Evolutionary conservation across 2,797 vertebrate species (phyloP).

Genomic region (Schizopygopsis pylzovi): DNA sequence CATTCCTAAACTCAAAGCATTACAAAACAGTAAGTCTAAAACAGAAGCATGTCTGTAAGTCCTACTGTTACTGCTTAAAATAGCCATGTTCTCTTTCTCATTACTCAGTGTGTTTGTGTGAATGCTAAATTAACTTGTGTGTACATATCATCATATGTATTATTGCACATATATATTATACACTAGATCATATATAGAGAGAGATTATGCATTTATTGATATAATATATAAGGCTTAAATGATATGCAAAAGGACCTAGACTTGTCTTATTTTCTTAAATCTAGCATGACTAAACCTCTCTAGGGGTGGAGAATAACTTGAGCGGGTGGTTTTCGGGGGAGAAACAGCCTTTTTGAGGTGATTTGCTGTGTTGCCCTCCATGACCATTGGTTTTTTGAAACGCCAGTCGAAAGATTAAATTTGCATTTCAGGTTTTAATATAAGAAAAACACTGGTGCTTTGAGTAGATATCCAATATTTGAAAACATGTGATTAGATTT

Average conservation of each 20-base stretch:
- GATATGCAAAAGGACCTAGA: constrained; percentile 67
- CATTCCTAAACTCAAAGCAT: constrained; percentile 51
- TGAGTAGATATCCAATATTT: constrained; percentile 35
- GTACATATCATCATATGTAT: constrained; percentile 61
- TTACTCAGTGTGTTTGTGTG: constrained; percentile 48
- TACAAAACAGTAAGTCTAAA: constrained; percentile 41
- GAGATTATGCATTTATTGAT: constrained; percentile 59
- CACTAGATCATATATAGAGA: constrained; percentile 64
- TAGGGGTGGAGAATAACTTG: constrained; percentile 46
- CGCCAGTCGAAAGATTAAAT: not conserved
- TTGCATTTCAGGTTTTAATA: constrained; percentile 37
- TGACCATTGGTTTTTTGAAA: constrained; percentile 65
- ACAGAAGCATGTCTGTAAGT: constrained; percentile 62
- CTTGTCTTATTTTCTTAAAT: constrained; percentile 63
- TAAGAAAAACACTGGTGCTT: constrained; percentile 10
- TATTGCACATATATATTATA: constrained; percentile 73
- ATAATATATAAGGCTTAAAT: constrained; percentile 57
- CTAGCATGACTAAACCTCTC: constrained; percentile 70
- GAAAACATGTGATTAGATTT: not conserved
- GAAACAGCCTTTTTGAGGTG: constrained; percentile 44
- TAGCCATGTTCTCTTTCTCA: constrained; percentile 53
- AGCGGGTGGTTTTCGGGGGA: constrained; percentile 50
- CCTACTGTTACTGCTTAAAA: constrained; percentile 56
- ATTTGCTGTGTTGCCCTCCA: constrained; percentile 49
- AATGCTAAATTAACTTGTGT: constrained; percentile 31